A percentile compares a stretch with the other conserved stretches of the same genome.
These are phyloP conservation scores for Agrochola circellaris DNA, from an alignment of 2,888 invertebrate species.

Conservation along the genomic window DNA sequence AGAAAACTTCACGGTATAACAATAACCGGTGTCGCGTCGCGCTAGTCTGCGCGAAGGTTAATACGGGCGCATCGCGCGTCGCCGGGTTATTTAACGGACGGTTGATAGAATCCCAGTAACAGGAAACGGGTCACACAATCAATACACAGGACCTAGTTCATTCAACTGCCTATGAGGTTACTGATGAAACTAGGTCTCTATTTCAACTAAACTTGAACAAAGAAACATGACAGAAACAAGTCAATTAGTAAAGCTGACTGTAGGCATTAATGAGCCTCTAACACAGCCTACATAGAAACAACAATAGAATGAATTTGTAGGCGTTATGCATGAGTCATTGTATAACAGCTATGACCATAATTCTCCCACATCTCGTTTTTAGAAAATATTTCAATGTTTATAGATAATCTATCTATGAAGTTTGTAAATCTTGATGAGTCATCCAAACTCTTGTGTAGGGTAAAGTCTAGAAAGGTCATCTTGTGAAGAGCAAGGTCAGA, in stretches of 20 bases:
- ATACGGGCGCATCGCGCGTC: neutral
- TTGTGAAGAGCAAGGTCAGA: conserved; percentile 30
- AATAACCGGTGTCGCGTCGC: too few species aligned
- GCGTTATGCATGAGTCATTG: conserved; percentile 38
- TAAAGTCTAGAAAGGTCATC: conserved; percentile 38
- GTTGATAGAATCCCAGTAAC: conserved; percentile 28
- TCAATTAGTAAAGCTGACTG: neutral
- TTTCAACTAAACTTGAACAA: conserved; percentile 13
- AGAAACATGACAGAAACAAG: neutral
- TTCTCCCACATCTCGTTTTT: conserved; percentile 5
- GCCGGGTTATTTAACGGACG: conserved; percentile 15
- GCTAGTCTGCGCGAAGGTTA: too few species aligned
- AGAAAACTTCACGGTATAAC: too few species aligned
- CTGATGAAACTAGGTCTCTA: conserved; percentile 4
- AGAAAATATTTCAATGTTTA: neutral
- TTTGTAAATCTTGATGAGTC: conserved; percentile 45
- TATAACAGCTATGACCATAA: conserved; percentile 34
- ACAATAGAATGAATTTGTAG: conserved; percentile 7
- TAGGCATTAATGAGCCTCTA: neutral
- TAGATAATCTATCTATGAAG: neutral
- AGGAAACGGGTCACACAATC: conserved; percentile 51
- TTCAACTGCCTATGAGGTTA: conserved; percentile 36
- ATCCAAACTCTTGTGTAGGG: neutral
- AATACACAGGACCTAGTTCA: conserved; percentile 48
- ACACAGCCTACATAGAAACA: conserved; percentile 14